Conservation (phyloP, 2,888 invertebrate genomes). For the Oxystoma pomonae region DNA sequence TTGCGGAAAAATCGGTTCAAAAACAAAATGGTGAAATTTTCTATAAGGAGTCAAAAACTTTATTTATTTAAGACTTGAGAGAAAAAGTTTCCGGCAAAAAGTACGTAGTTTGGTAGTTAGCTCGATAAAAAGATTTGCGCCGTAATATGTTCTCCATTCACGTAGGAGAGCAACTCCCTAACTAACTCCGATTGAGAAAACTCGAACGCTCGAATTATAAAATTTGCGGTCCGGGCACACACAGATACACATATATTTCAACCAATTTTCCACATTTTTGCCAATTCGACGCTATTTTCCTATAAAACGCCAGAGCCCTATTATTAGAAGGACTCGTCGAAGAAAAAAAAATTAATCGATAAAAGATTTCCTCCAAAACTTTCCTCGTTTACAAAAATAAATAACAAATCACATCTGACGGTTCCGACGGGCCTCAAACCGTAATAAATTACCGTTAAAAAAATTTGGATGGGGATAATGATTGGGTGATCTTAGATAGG, state of each 20-base stretch:
- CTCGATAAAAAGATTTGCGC: slow-evolving; percentile 13
- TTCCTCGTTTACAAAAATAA: no score
- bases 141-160: slow-evolving; percentile 22
- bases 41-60: not conserved
- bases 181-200: slow-evolving; percentile 26
- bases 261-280: not conserved
- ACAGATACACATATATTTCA: slow-evolving; percentile 1
- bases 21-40: not conserved
- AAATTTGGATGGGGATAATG: no score
- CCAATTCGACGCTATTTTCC: not conserved
- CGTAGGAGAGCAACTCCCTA: slow-evolving; percentile 22
- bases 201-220: slow-evolving; percentile 24
- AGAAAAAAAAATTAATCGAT: no score
- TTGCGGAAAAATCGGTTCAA: not conserved
- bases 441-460: no score
- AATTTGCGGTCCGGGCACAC: slow-evolving; percentile 26
- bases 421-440: no score
- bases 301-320: no score
- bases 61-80: not conserved
- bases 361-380: no score
- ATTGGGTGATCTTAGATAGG: no score
- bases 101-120: slow-evolving; percentile 13
- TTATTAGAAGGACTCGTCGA: no score
- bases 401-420: no score
- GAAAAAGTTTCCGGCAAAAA: not conserved